phyloP scores from a whole-genome alignment of 2,113 vertebrate species.

The Gymnogyps californianus region DNA sequence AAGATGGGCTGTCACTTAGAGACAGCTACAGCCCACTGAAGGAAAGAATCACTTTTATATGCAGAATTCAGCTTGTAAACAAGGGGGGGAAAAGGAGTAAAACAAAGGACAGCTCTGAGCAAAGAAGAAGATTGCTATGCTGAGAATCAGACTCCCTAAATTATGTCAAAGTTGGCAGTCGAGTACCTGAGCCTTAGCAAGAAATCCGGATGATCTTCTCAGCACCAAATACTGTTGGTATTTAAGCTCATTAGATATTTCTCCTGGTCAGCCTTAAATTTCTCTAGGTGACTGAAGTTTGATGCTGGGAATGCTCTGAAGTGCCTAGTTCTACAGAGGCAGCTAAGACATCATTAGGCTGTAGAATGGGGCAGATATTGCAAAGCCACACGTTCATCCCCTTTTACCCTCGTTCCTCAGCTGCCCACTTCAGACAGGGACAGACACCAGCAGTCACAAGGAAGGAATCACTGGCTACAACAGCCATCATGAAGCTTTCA shows the following conservation, averaged over 20 bases:
- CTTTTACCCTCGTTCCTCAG: neutral
- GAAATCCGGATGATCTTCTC: neutral
- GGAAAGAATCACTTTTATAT: neutral
- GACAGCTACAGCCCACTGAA: neutral
- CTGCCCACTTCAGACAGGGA: neutral
- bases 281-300: neutral
- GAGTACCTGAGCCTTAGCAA: neutral
- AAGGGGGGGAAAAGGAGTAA: neutral
- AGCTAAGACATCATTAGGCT: neutral
- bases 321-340: neutral
- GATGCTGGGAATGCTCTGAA: neutral
- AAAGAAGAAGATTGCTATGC: neutral
- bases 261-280: neutral
- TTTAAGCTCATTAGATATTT: neutral
- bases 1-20: constrained; percentile 6
- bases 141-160: neutral
- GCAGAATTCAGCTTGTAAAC: constrained; percentile 7
- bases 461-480: neutral
- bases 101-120: neutral
- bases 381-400: neutral
- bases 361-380: neutral
- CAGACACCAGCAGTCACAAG: neutral
- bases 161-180: neutral
- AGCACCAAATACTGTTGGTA: neutral
- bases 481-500: neutral